Evolutionary conservation across 2,888 invertebrate genomes (phyloP), one percentile per base, ranked within the genome.

Genomic region (Horisme vitalbata): DNA sequence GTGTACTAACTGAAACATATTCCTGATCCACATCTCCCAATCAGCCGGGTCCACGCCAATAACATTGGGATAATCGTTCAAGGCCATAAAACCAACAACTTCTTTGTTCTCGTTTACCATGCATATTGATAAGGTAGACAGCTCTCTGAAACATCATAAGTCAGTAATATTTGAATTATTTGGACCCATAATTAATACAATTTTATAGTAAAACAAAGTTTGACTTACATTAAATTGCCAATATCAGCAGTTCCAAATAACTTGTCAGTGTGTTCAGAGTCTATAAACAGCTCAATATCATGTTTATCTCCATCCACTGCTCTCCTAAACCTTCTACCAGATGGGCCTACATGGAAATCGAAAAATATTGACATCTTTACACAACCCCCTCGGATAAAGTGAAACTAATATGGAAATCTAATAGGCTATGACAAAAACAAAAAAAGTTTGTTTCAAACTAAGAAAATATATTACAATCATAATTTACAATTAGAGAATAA

Each of bases 11-110:
- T 79, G 77, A 63, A 71, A 88, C 67, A 80, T 71, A 57, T 86
- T 86, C 39, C 86, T 65, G 11, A 85, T 68, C 88, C 88, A 88
- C 2, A 57, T 52, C 37, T 86, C 80, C 93, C 93, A 93, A 33
- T 84, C 89, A 18, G 82, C 79, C 0, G 91, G 78, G 7, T 91
- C 86, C 3, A 93, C 69, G 0, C 90, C 80, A 0, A 85, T 81
- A n/a, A 93, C 68, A 56, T 92, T 91, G 0, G 93, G 93, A 59
- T 87, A 85, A 60, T 90, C 79, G 12, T 71, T 64, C 1, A 90
- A 54, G 0, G 85, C 76, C 65, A 87, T 65, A 41, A 86, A 90
- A 0, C 88, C 89, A 1, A 70, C 59, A 14, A 89, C 78, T 13
- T 79, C 72, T 26, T 76, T 77, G 1, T 70, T 65, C 9, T 79